Evolutionary conservation across 2,888 invertebrate genomes (phyloP).

Genomic region (Nebria salina): DNA sequence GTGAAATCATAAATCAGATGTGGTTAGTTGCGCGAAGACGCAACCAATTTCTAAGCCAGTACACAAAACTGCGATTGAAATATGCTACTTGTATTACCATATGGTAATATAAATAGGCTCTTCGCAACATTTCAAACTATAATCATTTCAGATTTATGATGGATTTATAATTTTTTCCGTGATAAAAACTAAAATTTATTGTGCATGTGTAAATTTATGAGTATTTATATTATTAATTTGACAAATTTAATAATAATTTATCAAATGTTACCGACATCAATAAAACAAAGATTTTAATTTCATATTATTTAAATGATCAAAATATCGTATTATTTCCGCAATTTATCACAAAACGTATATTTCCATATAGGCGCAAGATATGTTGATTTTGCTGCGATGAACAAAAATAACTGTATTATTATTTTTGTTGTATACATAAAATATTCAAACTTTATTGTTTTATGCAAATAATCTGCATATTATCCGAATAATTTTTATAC

Average conservation of each 20-base stretch:
- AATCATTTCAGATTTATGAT: too few species aligned
- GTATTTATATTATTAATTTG: neutral
- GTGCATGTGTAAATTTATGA: neutral
- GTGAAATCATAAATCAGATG: neutral
- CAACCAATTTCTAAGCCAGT: too few species aligned
- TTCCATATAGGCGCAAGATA: neutral
- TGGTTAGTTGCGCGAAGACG: neutral
- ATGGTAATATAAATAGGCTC: too few species aligned
- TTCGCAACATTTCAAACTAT: too few species aligned
- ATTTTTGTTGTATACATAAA: neutral
- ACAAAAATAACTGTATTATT: neutral
- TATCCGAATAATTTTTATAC: slow-evolving; percentile 38
- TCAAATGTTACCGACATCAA: neutral
- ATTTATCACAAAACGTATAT: neutral
- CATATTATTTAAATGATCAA: neutral
- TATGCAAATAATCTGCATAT: slow-evolving; percentile 39
- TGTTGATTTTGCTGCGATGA: neutral
- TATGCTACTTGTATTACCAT: too few species aligned
- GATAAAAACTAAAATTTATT: too few species aligned
- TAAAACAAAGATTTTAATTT: neutral
- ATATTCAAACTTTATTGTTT: slow-evolving; percentile 5
- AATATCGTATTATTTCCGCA: neutral
- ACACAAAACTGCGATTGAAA: too few species aligned
- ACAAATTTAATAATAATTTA: neutral
- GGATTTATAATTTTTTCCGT: too few species aligned